Evolutionary conservation across 2,113 vertebrate species (phyloP), one percentile per base, ranked within the genome.

Genomic region (Anthoscopus minutus): DNA sequence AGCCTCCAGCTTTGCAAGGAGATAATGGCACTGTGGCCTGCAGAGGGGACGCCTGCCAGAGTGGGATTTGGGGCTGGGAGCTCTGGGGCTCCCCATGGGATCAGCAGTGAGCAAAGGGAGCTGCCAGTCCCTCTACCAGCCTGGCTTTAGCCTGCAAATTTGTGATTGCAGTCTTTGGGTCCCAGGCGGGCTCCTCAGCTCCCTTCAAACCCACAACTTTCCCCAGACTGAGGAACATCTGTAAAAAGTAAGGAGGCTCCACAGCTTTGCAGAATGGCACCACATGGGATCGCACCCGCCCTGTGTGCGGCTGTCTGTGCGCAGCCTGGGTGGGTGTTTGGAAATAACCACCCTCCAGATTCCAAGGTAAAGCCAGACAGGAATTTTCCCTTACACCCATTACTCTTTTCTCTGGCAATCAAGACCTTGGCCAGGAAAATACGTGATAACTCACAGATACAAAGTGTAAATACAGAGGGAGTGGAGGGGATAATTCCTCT

Each of bases 401-500:
- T 88, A 85, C 13, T 94, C 80, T 92, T 86, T 94, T 42, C 87
- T 79, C 2, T 0, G 58, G 73, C 82, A 91, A 73, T 90, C 70
- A 85, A 86, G 95, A 78, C 95, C 96, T 95, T 97, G 96, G 77
- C 78, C 71, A 78, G 71, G 54, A 81, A 51, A 93, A 87, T 67
- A 50, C 10, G 70, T 42, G 65, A 89, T 97, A 95, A 93, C 44
- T 97, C 94, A 95, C 11, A 48, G 74, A 85, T 27, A 50, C 62
- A 57, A 80, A 54, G 80, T 71, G 74, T 88, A 96, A 96, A 94
- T 85, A 78, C 77, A 91, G 84, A 81, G 81, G 97, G 88, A 92
- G 91, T 53, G 95, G 88, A 87, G 51, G 80, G 66, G 61, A 70
- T 38, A 85, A 95, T 97, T 96, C 93, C 80, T 97, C 91, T 93